Base-by-base conservation (phyloP, 1,140 invertebrate species). In the Monomorium pharaonis region DNA sequence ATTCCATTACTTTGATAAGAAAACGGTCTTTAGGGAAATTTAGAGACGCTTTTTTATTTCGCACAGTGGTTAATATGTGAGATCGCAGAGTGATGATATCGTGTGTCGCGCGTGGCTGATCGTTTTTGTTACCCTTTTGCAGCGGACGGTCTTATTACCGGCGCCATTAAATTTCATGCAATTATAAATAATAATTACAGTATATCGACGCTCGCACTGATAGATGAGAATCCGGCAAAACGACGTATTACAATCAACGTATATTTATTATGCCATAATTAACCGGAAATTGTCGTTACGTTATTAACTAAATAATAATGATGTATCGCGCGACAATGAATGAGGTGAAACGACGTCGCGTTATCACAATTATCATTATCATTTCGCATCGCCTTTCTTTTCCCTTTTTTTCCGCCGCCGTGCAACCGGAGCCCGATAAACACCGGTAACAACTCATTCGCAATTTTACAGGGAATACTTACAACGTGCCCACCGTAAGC, bases 231-330 rank as follows among this genome's bases (percentile, higher is more conserved):
- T 89, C 75, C 74, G 78, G 56, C 78, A 86, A 86, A 76, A 83
- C 80, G 88, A 83, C 70, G 54, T 72, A 86, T 89, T 89, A 89
- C 88, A 86, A 89, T 86, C 78, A 81, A 65, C 78, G 51, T 51
- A 47, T 89, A 86, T 86, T 89, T 89, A 86, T 80, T 78, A 74
- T 62, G 56, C 56, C 27, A 76, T 77, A 86, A 85, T 72, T 83
- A 69, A 47, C 77, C 49, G 65, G 27, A 70, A 88, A 88, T 89
- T 89, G 88, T 89, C 62, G 80, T 89, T 85, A 85, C 72, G 84
- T 89, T 89, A 86, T 70, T 88, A 88, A 70, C 33, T 54, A 74
- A 85, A 89, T 86, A 89, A 89, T 89, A 76, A 88, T 86, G 78
- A 67, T 77, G 37, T 83, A 56, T 63, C 30, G 69, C 74, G 78